Evolutionary conservation across 2,113 vertebrate species (phyloP).

Genomic region (Coptodon bakossiorum): DNA sequence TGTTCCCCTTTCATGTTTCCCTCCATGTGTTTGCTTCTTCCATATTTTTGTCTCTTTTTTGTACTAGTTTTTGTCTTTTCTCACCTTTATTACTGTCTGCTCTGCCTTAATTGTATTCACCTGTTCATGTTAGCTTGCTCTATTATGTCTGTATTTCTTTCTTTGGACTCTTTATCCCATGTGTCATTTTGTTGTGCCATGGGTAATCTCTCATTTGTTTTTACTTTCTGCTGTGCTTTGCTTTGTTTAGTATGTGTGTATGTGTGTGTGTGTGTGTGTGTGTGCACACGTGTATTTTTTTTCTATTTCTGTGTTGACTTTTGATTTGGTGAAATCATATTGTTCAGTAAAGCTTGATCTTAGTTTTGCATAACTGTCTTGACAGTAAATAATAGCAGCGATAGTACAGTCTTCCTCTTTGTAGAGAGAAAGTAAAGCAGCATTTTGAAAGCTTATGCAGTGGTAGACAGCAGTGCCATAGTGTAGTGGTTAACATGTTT

Average conservation of each 20-base stretch:
- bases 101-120: background rate
- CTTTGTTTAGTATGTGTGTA: background rate
- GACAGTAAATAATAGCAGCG: background rate
- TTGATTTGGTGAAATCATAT: background rate
- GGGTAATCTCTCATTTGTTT: background rate
- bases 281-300: fast-evolving
- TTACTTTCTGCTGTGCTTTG: background rate
- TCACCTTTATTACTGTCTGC: background rate
- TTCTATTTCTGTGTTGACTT: background rate
- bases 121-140: background rate
- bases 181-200: background rate
- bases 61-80: background rate
- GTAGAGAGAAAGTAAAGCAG: background rate
- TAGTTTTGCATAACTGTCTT: background rate
- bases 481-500: background rate
- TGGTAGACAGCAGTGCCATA: background rate
- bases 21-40: background rate
- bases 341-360: background rate
- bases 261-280: fast-evolving
- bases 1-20: background rate
- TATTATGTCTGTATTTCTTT: background rate
- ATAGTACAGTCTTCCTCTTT: background rate
- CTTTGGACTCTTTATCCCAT: background rate
- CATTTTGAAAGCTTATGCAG: background rate
- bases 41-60: background rate